phyloP scores from a whole-genome alignment of 1,140 invertebrate genomes.

The Drosophila sproati region DNA sequence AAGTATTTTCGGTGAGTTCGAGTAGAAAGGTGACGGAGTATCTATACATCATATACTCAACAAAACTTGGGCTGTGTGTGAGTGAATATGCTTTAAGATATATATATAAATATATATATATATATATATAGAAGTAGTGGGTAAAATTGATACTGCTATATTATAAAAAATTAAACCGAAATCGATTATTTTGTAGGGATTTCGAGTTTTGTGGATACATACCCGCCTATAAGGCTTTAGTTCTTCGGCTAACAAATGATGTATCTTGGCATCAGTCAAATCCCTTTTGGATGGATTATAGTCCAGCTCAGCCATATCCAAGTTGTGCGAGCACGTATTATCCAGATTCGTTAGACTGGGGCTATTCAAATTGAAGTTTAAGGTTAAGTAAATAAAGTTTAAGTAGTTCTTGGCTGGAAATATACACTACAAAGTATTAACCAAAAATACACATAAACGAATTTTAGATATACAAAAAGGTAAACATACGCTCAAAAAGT shows the following conservation, averaged over 20 bases:
- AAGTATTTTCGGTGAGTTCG: constrained; percentile 32
- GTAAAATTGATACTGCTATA: constrained; percentile 40
- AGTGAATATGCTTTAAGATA: constrained; percentile 26
- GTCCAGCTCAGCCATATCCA: constrained; percentile 96
- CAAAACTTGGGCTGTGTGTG: constrained; percentile 43
- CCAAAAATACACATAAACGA: constrained; percentile 61
- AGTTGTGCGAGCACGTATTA: constrained; percentile 91
- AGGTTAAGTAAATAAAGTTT: constrained; percentile 1
- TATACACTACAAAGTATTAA: constrained; percentile 7
- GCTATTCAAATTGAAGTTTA: constrained; percentile 83
- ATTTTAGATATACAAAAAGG: constrained; percentile 59
- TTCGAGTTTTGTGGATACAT: constrained; percentile 84
- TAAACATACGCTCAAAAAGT: constrained; percentile 7
- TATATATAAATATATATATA: constrained; percentile 10
- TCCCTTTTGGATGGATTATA: constrained; percentile 96
- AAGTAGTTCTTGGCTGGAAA: not conserved
- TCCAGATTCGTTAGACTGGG: constrained; percentile 92
- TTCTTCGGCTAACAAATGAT: constrained; percentile 96
- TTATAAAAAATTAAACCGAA: constrained; percentile 53
- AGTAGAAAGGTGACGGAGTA: constrained; percentile 13
- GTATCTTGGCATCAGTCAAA: constrained; percentile 95
- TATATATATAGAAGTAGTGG: constrained; percentile 15
- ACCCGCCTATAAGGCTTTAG: constrained; percentile 95
- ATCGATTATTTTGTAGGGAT: constrained; percentile 42
- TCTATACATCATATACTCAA: constrained; percentile 22